Evolutionary conservation across 2,113 vertebrate genomes (phyloP).

Genomic region (Menura novaehollandiae): DNA sequence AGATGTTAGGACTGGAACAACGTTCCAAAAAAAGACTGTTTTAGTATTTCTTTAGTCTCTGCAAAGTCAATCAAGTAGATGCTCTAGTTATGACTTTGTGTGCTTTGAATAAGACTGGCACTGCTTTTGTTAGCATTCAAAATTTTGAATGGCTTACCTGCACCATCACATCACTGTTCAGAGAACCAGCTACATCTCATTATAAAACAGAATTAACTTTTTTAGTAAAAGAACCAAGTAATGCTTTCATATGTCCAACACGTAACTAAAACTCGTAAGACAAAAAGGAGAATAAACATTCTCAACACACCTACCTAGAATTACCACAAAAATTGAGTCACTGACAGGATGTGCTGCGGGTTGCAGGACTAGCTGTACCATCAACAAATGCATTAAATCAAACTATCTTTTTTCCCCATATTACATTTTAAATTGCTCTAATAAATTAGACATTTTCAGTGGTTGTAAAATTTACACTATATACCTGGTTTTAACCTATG

Average conservation of each 20-base stretch:
- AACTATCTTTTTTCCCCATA: slow-evolving; percentile 64
- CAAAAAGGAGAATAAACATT: slow-evolving; percentile 27
- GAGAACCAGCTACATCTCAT: slow-evolving; percentile 58
- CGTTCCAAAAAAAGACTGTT: background rate
- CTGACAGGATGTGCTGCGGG: slow-evolving; percentile 54
- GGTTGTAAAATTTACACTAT: background rate
- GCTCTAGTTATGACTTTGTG: background rate
- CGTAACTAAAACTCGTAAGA: slow-evolving; percentile 67
- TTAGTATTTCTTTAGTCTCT: background rate
- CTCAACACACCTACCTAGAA: slow-evolving; percentile 48
- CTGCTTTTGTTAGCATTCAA: background rate
- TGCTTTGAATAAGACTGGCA: background rate
- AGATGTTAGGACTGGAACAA: background rate
- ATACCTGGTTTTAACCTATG: background rate
- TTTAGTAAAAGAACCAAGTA: slow-evolving; percentile 69
- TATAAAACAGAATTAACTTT: slow-evolving; percentile 68
- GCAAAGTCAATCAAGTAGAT: background rate
- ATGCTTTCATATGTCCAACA: slow-evolving; percentile 42
- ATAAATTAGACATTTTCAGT: slow-evolving; percentile 67
- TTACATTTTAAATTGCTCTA: slow-evolving; percentile 72
- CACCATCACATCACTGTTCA: background rate
- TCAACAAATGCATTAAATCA: slow-evolving; percentile 67
- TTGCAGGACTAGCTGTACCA: slow-evolving; percentile 50
- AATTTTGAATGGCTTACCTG: background rate
- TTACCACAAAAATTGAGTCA: slow-evolving; percentile 84